Evolutionary conservation across 2,888 invertebrate genomes (phyloP), one percentile per base, ranked within the genome.

Genomic region (Xiphydria camelus): DNA sequence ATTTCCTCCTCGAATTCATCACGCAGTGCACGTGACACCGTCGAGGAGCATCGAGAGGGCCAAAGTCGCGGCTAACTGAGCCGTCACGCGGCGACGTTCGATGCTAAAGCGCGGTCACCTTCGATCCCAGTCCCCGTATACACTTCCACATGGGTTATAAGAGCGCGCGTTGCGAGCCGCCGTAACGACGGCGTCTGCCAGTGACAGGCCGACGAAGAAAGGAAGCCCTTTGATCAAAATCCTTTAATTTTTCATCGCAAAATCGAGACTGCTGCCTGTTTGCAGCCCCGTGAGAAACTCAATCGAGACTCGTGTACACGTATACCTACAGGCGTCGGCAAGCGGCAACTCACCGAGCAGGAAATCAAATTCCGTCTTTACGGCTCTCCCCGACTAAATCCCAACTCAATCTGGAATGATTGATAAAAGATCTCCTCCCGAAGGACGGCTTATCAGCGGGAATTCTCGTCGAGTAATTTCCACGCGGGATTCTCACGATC

Each of bases 161-260:
- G n/a, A n/a, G 22, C 39, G 25, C 40, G 39, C 39, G 38, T 43
- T 47, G 26, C 33, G 36, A 25, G 19, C 18, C 25, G 12, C 10
- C 40, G 50, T 54, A 56, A 56, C 50, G 54, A 54, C 52, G 49
- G 47, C 43, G 43, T 46, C 54, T 59, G 59, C 34, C 42, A 40
- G 49, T 59, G 59, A 59, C 59, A 59, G n/a, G 57, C 51, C 50
- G 41, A 45, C 54, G 49, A 36, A 55, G 52, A 41, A 52, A 49
- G 46, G 47, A 53, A 48, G 55, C 53, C 59, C 59, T 61, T 59
- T 59, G 61, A 61, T 59, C 61, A 59, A 59, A 55, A 52, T 55
- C 48, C 57, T 59, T 57, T 61, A 61, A 61, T 61, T 59, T 61
- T 56, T 61, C 57, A 61, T 57, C 55, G 45, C 42, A 49, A 56